Base-by-base conservation (phyloP, 2,888 invertebrate species). In the Miltochrista miniata region DNA sequence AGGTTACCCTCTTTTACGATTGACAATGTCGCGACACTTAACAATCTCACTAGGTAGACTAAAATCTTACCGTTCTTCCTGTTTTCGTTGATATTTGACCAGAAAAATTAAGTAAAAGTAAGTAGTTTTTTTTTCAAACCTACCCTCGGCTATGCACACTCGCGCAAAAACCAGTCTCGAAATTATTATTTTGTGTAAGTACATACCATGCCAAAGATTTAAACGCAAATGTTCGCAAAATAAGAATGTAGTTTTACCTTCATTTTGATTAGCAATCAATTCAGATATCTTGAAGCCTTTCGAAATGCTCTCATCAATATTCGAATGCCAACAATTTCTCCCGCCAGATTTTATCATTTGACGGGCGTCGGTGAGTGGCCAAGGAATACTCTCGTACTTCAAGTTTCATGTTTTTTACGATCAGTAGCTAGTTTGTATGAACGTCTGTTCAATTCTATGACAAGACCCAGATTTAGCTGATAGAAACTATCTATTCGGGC, bases 261-360 rank as follows among this genome's bases (percentile, higher is more conserved):
- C 42, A 7, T 49, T 58, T 60, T 56, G 46, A 64, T 55, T 56
- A 47, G 51, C 56, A 54, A 68, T 68, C 62, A 52, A 65, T 64
- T 58, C 51, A 51, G 47, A 61, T 55, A 39, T 35, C 49, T 54
- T 40, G 56, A 56, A 38, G 63, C 59, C 65, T 61, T 61, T 61
- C 56, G 45, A 52, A 24, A 31, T 55, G 51, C 47, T 45, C 54
- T 49, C 48, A 45, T 49, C 49, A 64, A 62, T 62, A 64, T 66
- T 71, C 61, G 70, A 74, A 81, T 79, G 70, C 72, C 77, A 72
- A 70, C 63, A 43, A 63, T 67, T 66, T 54, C 64, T 73, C 71
- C 68, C 65, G 68, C 64, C 65, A 64, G 85, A 85, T 86, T 62
- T 63, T 79, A 83, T 84, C 83, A 62, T 64, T 64, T 79, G 83